Percentiles rank a stretch among this genome's conserved stretches.
phyloP scores from a whole-genome alignment of 2,888 invertebrate genomes.

The Platerodrilus igneus region DNA sequence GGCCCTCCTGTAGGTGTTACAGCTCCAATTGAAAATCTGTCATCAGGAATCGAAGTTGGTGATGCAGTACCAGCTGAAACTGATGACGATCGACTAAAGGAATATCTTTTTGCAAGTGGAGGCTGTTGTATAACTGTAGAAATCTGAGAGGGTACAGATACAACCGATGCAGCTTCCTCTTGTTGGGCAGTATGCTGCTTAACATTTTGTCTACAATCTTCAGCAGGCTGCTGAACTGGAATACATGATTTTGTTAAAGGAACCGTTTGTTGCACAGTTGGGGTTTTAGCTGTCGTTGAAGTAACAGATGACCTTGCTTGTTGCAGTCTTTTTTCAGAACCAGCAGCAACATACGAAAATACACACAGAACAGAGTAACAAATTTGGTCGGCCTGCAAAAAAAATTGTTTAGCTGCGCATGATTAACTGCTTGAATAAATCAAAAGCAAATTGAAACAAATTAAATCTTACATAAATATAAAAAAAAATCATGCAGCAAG shows the following conservation, averaged over 20 bases:
- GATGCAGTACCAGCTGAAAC: too few species aligned
- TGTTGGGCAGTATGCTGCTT: constrained; percentile 7
- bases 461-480: constrained; percentile 34
- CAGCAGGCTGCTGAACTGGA: constrained; percentile 1
- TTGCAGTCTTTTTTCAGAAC: constrained; percentile 64
- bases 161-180: constrained; percentile 12
- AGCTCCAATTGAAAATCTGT: constrained; percentile 35
- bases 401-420: not conserved
- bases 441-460: constrained; percentile 27
- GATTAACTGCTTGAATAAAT: not conserved
- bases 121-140: constrained; percentile 27
- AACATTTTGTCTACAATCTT: not conserved
- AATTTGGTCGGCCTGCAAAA: constrained; percentile 92
- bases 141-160: too few species aligned
- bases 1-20: constrained; percentile 44
- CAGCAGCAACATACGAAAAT: constrained; percentile 97
- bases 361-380: constrained; percentile 99
- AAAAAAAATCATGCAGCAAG: constrained; percentile 34
- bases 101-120: constrained; percentile 24
- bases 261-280: constrained; percentile 1
- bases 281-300: constrained; percentile 20
- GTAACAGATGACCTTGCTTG: constrained; percentile 28
- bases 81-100: constrained; percentile 13
- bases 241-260: constrained; percentile 4
- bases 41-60: constrained; percentile 24